These are phyloP conservation scores for Luperina nickerlii DNA, from an alignment of 2,888 invertebrate genomes.

Conservation along the genomic window DNA sequence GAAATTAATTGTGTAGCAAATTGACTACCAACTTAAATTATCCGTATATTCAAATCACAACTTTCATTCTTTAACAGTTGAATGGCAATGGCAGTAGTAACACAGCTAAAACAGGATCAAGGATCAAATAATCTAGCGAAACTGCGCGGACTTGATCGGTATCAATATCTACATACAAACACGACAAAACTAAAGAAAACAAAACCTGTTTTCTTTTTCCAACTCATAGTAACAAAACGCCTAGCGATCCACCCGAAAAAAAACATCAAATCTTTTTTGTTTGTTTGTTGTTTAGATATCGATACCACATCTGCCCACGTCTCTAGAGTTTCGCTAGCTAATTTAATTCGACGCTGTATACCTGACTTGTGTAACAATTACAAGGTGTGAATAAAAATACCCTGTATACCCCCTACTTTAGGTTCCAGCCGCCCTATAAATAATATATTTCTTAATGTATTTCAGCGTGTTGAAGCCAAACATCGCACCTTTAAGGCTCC, in stretches of 20 bases:
- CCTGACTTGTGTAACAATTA: not conserved
- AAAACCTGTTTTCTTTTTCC: too few species aligned
- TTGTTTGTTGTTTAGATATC: too few species aligned
- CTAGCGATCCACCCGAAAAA: too few species aligned
- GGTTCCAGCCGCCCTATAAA: not conserved
- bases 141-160: too few species aligned
- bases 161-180: too few species aligned
- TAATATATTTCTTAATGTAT: not conserved
- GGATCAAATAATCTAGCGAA: too few species aligned
- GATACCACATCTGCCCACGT: not conserved
- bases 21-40: not conserved
- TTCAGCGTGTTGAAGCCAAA: not conserved
- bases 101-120: too few species aligned
- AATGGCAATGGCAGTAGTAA: not conserved
- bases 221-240: too few species aligned
- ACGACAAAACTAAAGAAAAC: too few species aligned
- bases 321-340: not conserved
- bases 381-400: not conserved
- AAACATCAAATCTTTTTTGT: too few species aligned
- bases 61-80: not conserved
- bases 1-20: not conserved
- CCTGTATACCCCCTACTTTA: not conserved
- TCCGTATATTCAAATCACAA: not conserved
- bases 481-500: too few species aligned
- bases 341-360: not conserved